Evolutionary conservation across 2,113 vertebrate genomes (phyloP), one percentile per base, ranked within the genome.

Genomic region (Chaetodon trifascialis): DNA sequence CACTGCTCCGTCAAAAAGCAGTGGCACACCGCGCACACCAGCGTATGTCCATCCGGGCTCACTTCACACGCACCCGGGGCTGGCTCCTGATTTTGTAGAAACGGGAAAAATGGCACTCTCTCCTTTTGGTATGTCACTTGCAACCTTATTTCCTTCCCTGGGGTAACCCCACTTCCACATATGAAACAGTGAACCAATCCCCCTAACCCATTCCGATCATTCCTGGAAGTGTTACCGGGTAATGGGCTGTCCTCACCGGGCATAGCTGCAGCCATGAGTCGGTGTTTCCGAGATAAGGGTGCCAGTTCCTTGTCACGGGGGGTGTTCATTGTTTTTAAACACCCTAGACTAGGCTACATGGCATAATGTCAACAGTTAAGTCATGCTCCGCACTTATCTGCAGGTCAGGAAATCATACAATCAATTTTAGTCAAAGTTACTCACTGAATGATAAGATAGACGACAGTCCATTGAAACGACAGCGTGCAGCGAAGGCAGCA

Each of bases 1-100:
- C 97, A 99, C 96, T 99, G 97, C 93, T 98, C 97, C 75, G 94
- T 94, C 80, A 99, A 94, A 86, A 98, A 99, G 88, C 97, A 97
- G 94, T 96, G 97, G 93, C 97, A 98, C 86, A 99, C 97, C 21
- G 97, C 97, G 94, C 97, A 99, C 77, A 97, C 97, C 92, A 96
- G 90, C 65, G 96, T 96, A 74, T 96, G 95, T 76, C 97, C 97
- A 73, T 97, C 97, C 73, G 96, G 88, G 82, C 90, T 94, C 73
- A 97, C 88, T 83, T 94, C 96, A 76, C 93, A 96, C 84, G 97
- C 97, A 52, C 97, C 97, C 62, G 97, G 97, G n/a, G 97, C 97
- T 78, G 97, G 96, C 85, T 99, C 97, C 88, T 99, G 97, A 69
- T 96, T 97, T 91, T 97, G 97, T 66, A 99, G 93, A 78, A 99